Base-by-base conservation (phyloP, 2,888 invertebrate genomes). In the Resseliella maxima region DNA sequence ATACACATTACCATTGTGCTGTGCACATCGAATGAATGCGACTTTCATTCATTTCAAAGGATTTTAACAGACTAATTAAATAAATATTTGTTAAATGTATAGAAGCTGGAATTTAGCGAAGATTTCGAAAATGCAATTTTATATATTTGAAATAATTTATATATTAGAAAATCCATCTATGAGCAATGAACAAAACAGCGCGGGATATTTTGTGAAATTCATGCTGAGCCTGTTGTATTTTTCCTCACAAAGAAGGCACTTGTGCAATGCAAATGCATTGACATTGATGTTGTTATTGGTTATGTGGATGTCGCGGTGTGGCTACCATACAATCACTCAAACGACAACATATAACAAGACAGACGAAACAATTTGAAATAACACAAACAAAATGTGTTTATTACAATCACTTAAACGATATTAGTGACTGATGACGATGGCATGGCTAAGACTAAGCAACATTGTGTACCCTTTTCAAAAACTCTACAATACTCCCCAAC, bases 41-140 rank as follows among this genome's bases (percentile, higher is more conserved):
- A 59, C 72, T 27, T 72, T 72, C 31, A 59, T 59, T 59, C 24
- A 72, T 72, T 72, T 72, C 72, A 72, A 72, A 72, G 72, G 72
- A 72, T 72, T 72, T 72, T 72, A 72, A 72, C 72, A 35, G 72
- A 72, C 72, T 72, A 72, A 72, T 72, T 72, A 72, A 72, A 72
- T 72, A 72, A 35, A 72, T 72, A 72, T 72, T 72, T 72, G 72
- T 72, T 31, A 31, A 72, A 72, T 72, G 35, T 31, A 72, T 72
- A 72, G 10, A 15, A 72, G 72, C 72, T 72, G 72, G 31, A 72
- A 72, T 72, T 72, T 31, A 27, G n/a, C 72, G 35, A 72, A 72
- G 31, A 27, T 59, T 59, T 59, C 59, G 59, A 72, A 31, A 31
- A 72, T 72, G 72, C 72, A 72, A 72, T 72, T 72, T 72, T 72